phyloP scores from a whole-genome alignment of 2,797 vertebrate species.

The Gephyroberyx darwinii region DNA sequence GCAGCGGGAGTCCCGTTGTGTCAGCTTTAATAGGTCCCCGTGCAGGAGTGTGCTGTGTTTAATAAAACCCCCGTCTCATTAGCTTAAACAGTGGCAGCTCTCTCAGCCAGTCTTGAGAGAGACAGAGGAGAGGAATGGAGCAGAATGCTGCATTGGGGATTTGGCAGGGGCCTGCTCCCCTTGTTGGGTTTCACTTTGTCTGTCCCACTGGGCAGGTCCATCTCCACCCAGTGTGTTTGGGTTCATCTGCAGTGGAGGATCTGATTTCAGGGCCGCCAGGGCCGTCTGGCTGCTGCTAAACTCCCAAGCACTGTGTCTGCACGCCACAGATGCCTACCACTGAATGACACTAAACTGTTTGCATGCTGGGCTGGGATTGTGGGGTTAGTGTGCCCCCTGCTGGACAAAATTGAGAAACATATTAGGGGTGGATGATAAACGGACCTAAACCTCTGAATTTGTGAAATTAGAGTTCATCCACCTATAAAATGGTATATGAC shows the following conservation, averaged over 20 bases:
- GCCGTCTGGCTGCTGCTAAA: constrained; percentile 72
- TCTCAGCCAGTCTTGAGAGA: constrained; percentile 43
- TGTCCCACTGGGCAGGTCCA: constrained; percentile 68
- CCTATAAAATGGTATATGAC: no score
- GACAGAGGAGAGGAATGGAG: constrained; percentile 48
- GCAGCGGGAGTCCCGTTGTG: constrained; percentile 44
- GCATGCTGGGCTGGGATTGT: constrained; percentile 12
- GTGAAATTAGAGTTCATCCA: no score
- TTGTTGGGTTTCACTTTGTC: constrained; percentile 73
- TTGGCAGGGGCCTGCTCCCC: constrained; percentile 59
- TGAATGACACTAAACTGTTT: constrained; percentile 23
- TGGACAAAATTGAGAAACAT: constrained; percentile 38
- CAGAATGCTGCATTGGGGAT: constrained; percentile 68
- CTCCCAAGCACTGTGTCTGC: constrained; percentile 56
- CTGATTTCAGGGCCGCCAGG: constrained; percentile 79
- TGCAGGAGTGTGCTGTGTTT: constrained; percentile 53
- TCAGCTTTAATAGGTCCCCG: constrained; percentile 57
- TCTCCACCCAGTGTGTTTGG: constrained; percentile 79
- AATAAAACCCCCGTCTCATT: constrained; percentile 65
- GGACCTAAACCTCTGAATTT: no score
- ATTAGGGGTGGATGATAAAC: fast-evolving
- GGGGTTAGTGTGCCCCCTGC: constrained; percentile 60
- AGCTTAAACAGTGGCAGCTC: constrained; percentile 52
- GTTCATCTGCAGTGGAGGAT: constrained; percentile 84
- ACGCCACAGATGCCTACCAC: constrained; percentile 50